A percentile compares a stretch with the other conserved stretches of the same genome.
Evolutionary conservation across 2,888 invertebrate genomes (phyloP).

Genomic region (Limnephilus rhombicus): DNA sequence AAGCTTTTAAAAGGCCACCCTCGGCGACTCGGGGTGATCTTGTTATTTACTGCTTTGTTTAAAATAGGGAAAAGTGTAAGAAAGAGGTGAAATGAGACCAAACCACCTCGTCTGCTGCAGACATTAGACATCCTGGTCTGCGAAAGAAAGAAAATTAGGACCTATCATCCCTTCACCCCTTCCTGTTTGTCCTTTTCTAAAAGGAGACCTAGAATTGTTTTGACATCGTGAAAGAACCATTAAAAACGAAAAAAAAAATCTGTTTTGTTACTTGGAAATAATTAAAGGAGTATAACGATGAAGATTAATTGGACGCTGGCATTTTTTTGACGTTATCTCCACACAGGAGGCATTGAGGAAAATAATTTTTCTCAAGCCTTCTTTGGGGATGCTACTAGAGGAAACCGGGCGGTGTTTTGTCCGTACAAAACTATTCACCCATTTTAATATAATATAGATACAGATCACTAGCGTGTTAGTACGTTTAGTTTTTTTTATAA

Average conservation of each 20-base stretch:
- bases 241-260: background rate
- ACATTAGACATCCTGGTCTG: slow-evolving; percentile 25
- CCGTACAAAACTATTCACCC: too few relatives aligned
- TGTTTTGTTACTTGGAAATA: background rate
- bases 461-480: too few relatives aligned
- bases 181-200: background rate
- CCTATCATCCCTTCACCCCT: background rate
- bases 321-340: too few relatives aligned
- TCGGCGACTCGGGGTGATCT: slow-evolving; percentile 36
- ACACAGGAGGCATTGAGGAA: too few relatives aligned
- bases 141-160: slow-evolving; percentile 24
- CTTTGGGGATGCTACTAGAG: too few relatives aligned
- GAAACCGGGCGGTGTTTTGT: too few relatives aligned
- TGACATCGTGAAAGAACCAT: background rate
- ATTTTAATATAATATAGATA: too few relatives aligned
- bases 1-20: slow-evolving; percentile 47
- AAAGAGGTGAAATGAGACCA: slow-evolving; percentile 7
- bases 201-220: background rate
- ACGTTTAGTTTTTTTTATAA: too few relatives aligned
- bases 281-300: background rate
- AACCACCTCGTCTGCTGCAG: slow-evolving; percentile 26
- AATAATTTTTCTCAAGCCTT: too few relatives aligned
- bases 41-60: slow-evolving; percentile 52
- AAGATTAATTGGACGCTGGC: background rate
- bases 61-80: slow-evolving; percentile 37